Percentiles rank a stretch among this genome's conserved stretches.
Conservation (phyloP, 1,140 invertebrate genomes). For the Trachelipus rathkii region DNA sequence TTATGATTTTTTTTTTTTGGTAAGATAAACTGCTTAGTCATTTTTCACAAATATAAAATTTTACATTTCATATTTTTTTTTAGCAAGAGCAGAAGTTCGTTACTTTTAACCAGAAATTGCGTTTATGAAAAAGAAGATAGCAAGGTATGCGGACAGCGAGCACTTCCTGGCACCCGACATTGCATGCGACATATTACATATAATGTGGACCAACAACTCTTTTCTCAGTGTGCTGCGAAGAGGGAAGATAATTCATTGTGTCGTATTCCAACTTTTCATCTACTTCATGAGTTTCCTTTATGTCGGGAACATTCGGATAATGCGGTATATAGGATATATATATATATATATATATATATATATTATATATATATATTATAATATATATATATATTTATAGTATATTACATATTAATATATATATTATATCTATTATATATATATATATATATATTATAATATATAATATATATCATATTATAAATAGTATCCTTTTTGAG, state of each 20-base stretch:
- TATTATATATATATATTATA: conserved; percentile 1
- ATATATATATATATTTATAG: conserved; percentile 9
- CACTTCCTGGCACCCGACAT: conserved; percentile 76
- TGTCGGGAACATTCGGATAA: neutral
- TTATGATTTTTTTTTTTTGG: neutral
- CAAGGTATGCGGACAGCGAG: conserved; percentile 57
- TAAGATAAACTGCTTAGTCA: neutral
- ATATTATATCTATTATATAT: conserved; percentile 57
- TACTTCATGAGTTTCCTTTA: conserved; percentile 1
- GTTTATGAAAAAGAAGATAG: conserved; percentile 31
- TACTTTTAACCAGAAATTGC: conserved; percentile 32
- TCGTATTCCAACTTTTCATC: conserved; percentile 69
- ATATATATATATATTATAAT: conserved; percentile 1
- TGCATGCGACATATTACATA: conserved; percentile 80
- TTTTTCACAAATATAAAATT: neutral
- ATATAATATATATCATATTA: conserved; percentile 15
- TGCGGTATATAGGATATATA: neutral
- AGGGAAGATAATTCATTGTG: conserved; percentile 86
- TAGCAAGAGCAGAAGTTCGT: conserved; percentile 16
- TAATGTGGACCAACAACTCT: conserved; percentile 79
- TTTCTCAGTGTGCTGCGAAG: conserved; percentile 82
- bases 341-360: conserved; percentile 15
- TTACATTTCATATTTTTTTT: neutral
- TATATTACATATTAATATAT: conserved; percentile 45
- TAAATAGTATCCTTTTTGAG: too few species aligned